These are phyloP conservation scores for Paracanthobrama guichenoti DNA, from an alignment of 2,113 vertebrate species.

Conservation along the genomic window DNA sequence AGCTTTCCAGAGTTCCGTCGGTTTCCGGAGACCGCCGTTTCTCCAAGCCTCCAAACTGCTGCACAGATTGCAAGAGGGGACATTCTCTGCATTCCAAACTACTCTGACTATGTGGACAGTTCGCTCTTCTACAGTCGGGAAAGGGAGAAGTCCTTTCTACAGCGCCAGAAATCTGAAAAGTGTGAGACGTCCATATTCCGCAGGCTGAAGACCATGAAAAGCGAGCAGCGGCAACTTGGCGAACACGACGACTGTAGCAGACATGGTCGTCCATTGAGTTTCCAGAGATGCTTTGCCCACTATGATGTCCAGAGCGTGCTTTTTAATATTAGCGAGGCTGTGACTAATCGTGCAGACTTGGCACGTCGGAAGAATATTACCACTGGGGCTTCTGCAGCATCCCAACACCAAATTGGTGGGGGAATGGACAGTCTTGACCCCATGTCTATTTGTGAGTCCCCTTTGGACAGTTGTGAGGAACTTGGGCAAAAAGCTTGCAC, in stretches of 20 bases:
- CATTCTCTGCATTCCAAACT: slow-evolving; percentile 79
- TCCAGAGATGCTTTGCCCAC: slow-evolving; percentile 85
- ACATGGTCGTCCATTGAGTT: slow-evolving; percentile 69
- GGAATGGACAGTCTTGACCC: slow-evolving; percentile 45
- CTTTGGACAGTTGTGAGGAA: slow-evolving; percentile 82
- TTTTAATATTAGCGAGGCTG: slow-evolving; percentile 85
- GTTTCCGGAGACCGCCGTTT: slow-evolving; percentile 72
- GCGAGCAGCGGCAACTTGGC: slow-evolving; percentile 75
- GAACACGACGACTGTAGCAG: slow-evolving; percentile 75
- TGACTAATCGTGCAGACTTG: slow-evolving; percentile 77
- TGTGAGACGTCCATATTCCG: slow-evolving; percentile 83
- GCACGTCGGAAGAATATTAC: slow-evolving; percentile 83
- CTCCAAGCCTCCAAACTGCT: slow-evolving; percentile 82
- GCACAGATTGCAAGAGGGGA: slow-evolving; percentile 83
- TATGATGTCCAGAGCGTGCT: slow-evolving; percentile 87
- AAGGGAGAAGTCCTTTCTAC: slow-evolving; percentile 78
- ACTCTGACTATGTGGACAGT: slow-evolving; percentile 80
- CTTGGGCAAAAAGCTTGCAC: slow-evolving; percentile 79
- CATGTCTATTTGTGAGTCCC: slow-evolving; percentile 72
- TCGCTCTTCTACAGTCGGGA: slow-evolving; percentile 77
- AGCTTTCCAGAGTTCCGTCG: slow-evolving; percentile 78
- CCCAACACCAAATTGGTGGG: slow-evolving; percentile 75
- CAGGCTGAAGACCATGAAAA: slow-evolving; percentile 78
- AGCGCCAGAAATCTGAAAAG: slow-evolving; percentile 77
- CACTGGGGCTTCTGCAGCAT: slow-evolving; percentile 84